Evolutionary conservation across 2,888 invertebrate species (phyloP).

Genomic region (Hybos culiciformis): DNA sequence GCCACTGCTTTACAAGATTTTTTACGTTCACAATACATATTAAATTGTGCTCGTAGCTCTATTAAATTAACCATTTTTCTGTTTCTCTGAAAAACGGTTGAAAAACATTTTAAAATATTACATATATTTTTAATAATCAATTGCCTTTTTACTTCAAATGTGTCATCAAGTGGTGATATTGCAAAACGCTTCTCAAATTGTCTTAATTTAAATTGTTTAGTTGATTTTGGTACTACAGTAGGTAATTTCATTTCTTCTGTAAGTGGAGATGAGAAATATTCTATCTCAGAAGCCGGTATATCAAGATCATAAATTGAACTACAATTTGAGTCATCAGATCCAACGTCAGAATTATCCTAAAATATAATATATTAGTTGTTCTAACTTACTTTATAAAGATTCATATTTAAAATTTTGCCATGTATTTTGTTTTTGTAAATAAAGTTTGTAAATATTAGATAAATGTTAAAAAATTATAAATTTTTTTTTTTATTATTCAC

Average conservation of each 20-base stretch:
- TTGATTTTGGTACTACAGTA: conserved; percentile 5
- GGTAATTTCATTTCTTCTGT: conserved; percentile 2
- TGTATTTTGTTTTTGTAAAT: too few relatives aligned
- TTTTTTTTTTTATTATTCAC: too few relatives aligned
- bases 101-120: too few relatives aligned
- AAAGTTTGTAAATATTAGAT: too few relatives aligned
- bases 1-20: conserved; percentile 7
- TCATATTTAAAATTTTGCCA: neutral
- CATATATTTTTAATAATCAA: too few relatives aligned
- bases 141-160: too few relatives aligned
- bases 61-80: neutral
- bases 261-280: conserved; percentile 9
- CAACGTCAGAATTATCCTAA: neutral
- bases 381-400: too few relatives aligned
- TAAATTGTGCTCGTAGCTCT: conserved; percentile 7
- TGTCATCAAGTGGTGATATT: neutral
- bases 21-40: conserved; percentile 4
- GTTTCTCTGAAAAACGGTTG: too few relatives aligned
- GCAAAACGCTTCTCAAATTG: conserved; percentile 1
- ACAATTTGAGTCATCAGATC: neutral
- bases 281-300: conserved; percentile 7
- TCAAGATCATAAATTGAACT: conserved; percentile 9
- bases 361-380: neutral
- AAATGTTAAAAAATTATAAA: too few relatives aligned
- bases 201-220: conserved; percentile 1